Percentiles rank a stretch among this genome's conserved stretches.
These are phyloP conservation scores for Athalia cordata DNA, from an alignment of 2,888 invertebrate genomes.

Conservation along the genomic window DNA sequence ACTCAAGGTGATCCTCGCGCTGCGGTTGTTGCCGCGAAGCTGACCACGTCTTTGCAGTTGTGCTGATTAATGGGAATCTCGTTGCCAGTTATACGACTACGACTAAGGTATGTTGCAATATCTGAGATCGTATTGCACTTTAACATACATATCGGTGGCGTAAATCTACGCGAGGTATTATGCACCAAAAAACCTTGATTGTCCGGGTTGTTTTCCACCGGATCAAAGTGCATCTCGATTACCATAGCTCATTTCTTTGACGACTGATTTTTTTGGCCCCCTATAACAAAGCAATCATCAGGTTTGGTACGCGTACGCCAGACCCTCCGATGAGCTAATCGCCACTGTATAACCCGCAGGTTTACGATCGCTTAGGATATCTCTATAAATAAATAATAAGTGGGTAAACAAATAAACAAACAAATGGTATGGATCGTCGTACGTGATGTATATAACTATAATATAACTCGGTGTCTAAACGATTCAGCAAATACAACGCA, in stretches of 20 bases:
- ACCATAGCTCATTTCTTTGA: background rate
- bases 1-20: too few species aligned
- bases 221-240: background rate
- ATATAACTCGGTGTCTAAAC: slow-evolving; percentile 13
- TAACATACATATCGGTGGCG: too few species aligned
- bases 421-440: background rate
- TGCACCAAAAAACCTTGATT: too few species aligned
- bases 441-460: background rate
- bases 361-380: slow-evolving; percentile 14
- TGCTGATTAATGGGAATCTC: too few species aligned
- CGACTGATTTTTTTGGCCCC: slow-evolving; percentile 1
- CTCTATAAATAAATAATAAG: slow-evolving; percentile 24
- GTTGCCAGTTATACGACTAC: too few species aligned
- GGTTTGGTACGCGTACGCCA: background rate
- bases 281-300: background rate
- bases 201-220: background rate
- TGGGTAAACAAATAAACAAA: slow-evolving; percentile 14
- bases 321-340: slow-evolving; percentile 35
- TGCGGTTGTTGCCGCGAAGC: too few species aligned
- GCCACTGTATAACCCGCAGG: background rate
- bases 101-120: too few species aligned
- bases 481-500: slow-evolving; percentile 28
- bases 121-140: too few species aligned
- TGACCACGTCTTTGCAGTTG: too few species aligned
- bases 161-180: too few species aligned